Percentiles rank a stretch among this genome's conserved stretches.
These are phyloP conservation scores for Hylomyscus alleni DNA, from an alignment of 2,797 vertebrate species.

Conservation along the genomic window DNA sequence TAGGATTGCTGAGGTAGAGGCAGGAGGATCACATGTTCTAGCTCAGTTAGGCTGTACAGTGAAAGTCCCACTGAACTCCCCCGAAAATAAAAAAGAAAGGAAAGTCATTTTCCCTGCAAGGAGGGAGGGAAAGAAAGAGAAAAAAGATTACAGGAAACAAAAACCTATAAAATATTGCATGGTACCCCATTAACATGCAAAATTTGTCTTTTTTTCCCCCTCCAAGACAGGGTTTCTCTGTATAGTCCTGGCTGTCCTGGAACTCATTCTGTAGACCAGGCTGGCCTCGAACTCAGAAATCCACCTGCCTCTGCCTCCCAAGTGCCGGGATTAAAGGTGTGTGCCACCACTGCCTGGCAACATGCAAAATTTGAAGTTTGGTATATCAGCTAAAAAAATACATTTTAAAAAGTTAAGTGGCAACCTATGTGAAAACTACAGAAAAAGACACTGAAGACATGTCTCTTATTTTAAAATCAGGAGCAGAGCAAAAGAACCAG, in stretches of 20 bases:
- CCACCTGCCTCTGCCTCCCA: too few relatives aligned
- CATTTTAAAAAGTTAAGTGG: not conserved
- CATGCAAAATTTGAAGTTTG: not conserved
- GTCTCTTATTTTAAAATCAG: slow-evolving; percentile 23
- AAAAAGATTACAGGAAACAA: not conserved
- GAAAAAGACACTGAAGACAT: not conserved
- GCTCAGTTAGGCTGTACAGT: not conserved
- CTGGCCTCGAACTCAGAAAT: too few relatives aligned
- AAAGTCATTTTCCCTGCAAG: not conserved
- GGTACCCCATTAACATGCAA: not conserved
- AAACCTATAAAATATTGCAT: not conserved
- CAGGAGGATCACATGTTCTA: not conserved
- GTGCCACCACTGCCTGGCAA: too few relatives aligned
- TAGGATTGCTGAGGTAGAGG: not conserved
- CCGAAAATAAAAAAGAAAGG: not conserved
- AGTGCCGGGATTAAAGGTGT: too few relatives aligned
- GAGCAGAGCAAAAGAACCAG: not conserved
- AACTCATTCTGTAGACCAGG: too few relatives aligned
- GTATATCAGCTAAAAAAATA: not conserved
- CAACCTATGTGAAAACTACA: not conserved
- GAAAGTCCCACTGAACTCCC: not conserved
- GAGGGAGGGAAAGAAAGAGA: not conserved
- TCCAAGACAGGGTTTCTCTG: too few relatives aligned
- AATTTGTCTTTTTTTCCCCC: too few relatives aligned
- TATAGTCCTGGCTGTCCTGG: too few relatives aligned